Percentiles rank a stretch among this genome's conserved stretches.
Conservation (phyloP, 2,113 vertebrate genomes). For the Sorex fumeus region DNA sequence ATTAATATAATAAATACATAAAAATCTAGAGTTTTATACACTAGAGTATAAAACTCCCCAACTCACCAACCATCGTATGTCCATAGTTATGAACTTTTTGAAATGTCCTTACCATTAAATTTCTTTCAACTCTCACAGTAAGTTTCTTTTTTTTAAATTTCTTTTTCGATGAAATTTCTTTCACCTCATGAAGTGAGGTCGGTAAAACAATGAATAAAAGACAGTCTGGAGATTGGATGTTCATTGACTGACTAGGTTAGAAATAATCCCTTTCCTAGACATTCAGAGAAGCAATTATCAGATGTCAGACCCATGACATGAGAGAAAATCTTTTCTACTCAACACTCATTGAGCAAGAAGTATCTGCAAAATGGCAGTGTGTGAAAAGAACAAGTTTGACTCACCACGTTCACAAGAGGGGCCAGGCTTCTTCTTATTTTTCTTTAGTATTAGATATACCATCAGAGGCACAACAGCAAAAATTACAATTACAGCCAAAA, state of each 20-base stretch:
- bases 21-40: slow-evolving; percentile 37
- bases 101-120: slow-evolving; percentile 21
- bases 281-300: neutral
- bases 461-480: rapidly evolving
- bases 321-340: neutral
- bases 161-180: too few relatives aligned
- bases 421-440: slow-evolving; percentile 14
- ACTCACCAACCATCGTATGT: neutral
- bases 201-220: slow-evolving; percentile 32
- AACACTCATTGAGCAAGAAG: neutral
- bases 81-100: neutral
- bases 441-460: rapidly evolving
- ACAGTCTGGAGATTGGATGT: slow-evolving; percentile 11
- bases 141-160: too few relatives aligned
- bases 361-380: neutral
- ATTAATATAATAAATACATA: neutral
- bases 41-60: neutral
- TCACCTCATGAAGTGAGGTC: neutral
- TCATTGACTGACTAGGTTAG: neutral
- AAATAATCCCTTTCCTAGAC: slow-evolving; percentile 36
- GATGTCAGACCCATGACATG: neutral
- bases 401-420: slow-evolving; percentile 55
- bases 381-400: slow-evolving; percentile 58
- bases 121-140: slow-evolving; percentile 37
- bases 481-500: rapidly evolving